phyloP scores from a whole-genome alignment of 2,113 vertebrate species.

The Hippoglossus stenolepis region DNA sequence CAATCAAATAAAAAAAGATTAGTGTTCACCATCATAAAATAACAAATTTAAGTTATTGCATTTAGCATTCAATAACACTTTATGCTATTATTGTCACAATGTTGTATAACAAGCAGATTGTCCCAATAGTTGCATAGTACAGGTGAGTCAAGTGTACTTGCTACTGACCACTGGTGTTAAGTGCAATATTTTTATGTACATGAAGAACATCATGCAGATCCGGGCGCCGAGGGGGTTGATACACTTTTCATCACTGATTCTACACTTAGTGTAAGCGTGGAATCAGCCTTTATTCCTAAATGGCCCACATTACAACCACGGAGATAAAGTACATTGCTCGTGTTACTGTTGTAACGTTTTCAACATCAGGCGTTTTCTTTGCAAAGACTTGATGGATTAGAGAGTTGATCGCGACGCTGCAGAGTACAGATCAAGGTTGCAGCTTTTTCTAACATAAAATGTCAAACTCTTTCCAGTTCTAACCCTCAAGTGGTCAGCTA shows the following conservation, averaged over 20 bases:
- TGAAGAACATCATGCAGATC: constrained; percentile 38
- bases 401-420: neutral
- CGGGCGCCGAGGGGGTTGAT: neutral
- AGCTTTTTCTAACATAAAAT: neutral
- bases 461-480: neutral
- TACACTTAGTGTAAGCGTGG: constrained; percentile 17
- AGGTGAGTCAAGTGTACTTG: constrained; percentile 72
- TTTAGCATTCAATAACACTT: constrained; percentile 62
- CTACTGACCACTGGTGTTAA: constrained; percentile 69
- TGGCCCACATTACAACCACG: constrained; percentile 10
- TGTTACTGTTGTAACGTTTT: constrained; percentile 2
- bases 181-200: constrained; percentile 55
- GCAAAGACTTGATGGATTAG: constrained; percentile 7
- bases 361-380: neutral
- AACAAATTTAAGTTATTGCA: constrained; percentile 64
- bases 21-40: constrained; percentile 47
- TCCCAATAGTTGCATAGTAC: constrained; percentile 81
- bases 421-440: neutral
- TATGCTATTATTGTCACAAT: constrained; percentile 27
- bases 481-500: constrained; percentile 6
- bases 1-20: constrained; percentile 63
- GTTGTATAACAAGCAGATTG: constrained; percentile 63
- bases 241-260: constrained; percentile 36
- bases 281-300: constrained; percentile 26
- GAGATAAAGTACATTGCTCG: neutral